phyloP scores from a whole-genome alignment of 2,797 vertebrate genomes.

The Liparis tanakae region DNA sequence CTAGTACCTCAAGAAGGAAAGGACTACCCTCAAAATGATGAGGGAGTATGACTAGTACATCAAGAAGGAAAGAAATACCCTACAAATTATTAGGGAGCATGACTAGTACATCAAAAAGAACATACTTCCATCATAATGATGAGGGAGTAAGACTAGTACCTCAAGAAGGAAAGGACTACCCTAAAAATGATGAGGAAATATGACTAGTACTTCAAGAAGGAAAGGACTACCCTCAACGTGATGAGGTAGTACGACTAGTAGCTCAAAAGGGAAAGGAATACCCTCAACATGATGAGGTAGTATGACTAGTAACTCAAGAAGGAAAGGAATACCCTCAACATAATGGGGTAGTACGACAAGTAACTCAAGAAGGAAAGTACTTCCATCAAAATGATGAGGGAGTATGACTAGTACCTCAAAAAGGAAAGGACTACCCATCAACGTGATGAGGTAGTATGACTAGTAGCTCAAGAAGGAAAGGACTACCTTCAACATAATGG shows the following conservation, averaged over 20 bases:
- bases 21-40: conserved; percentile 6
- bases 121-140: conserved; percentile 7
- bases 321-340: conserved; percentile 1
- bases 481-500: conserved; percentile 3
- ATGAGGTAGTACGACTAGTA: background rate
- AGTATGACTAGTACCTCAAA: background rate
- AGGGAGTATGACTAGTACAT: background rate
- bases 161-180: background rate
- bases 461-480: conserved; percentile 3
- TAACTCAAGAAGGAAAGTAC: background rate
- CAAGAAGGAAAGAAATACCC: background rate
- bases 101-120: background rate
- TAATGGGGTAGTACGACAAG: background rate
- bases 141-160: background rate
- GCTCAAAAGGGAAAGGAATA: background rate
- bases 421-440: background rate
- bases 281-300: conserved; percentile 3
- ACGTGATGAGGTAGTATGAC: background rate
- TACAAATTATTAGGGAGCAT: conserved; percentile 1
- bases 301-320: background rate
- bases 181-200: background rate
- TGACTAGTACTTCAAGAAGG: background rate
- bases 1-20: conserved; percentile 1
- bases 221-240: conserved; percentile 6
- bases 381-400: conserved; percentile 4